These are phyloP conservation scores for Onthophagus sagittarius DNA, from an alignment of 2,888 invertebrate species.

Conservation along the genomic window DNA sequence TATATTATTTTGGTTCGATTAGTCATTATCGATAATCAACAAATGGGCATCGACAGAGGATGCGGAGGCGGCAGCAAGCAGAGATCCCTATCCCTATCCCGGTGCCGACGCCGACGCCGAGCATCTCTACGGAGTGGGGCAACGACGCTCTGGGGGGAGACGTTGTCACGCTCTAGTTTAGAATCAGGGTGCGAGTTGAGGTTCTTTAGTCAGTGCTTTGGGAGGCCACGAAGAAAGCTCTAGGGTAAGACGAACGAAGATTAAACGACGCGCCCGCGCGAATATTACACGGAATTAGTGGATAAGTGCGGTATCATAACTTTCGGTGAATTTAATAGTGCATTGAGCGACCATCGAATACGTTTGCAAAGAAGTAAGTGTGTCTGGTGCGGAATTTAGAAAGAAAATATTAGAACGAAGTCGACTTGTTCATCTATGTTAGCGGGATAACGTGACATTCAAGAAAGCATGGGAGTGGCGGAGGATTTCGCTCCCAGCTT, in stretches of 20 bases:
- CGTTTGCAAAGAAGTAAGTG: neutral
- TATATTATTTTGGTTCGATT: conserved; percentile 35
- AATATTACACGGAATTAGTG: conserved; percentile 28
- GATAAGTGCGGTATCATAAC: conserved; percentile 2
- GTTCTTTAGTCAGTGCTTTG: conserved; percentile 50
- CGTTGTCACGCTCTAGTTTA: conserved; percentile 44
- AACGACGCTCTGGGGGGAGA: conserved; percentile 35
- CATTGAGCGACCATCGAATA: conserved; percentile 37
- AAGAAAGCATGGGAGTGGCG: conserved; percentile 70
- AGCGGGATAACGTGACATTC: conserved; percentile 40
- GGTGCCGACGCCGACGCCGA: conserved; percentile 13
- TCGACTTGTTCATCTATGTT: conserved; percentile 44
- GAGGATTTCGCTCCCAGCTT: conserved; percentile 98
- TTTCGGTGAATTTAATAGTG: conserved; percentile 40
- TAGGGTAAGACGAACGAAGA: conserved; percentile 48
- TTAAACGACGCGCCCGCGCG: conserved; percentile 46
- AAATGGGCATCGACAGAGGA: conserved; percentile 34
- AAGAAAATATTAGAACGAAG: conserved; percentile 40
- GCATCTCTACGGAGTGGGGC: conserved; percentile 31
- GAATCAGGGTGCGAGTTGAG: conserved; percentile 45
- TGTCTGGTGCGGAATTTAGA: conserved; percentile 10
- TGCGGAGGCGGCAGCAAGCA: conserved; percentile 38
- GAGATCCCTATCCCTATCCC: conserved; percentile 27
- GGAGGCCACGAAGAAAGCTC: conserved; percentile 49
- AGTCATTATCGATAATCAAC: conserved; percentile 40